Conservation (phyloP, 2,888 invertebrate genomes). For the Phlogophora meticulosa region DNA sequence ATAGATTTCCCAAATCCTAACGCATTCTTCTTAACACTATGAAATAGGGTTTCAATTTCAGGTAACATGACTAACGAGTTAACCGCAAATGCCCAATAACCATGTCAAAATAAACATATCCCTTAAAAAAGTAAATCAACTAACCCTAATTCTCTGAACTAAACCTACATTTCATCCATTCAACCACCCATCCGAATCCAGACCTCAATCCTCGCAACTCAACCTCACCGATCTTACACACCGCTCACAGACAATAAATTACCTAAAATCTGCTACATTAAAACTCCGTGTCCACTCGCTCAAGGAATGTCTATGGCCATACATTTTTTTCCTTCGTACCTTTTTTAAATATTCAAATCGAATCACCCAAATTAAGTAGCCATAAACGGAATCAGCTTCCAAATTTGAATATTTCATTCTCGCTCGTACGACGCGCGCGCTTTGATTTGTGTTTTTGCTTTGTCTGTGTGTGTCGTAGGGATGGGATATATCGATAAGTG, state of each 20-base stretch:
- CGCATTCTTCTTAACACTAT: not conserved
- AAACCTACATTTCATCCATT: conserved; percentile 46
- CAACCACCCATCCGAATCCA: conserved; percentile 57
- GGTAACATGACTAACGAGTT: conserved; percentile 30
- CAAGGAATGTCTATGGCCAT: conserved; percentile 85
- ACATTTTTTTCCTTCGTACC: conserved; percentile 80
- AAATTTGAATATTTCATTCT: conserved; percentile 91
- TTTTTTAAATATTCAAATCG: conserved; percentile 90
- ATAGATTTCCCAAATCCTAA: not conserved
- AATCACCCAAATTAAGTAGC: conserved; percentile 91
- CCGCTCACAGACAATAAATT: conserved; percentile 66
- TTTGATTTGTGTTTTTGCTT: conserved; percentile 83
- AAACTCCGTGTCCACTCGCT: conserved; percentile 68
- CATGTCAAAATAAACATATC: conserved; percentile 38
- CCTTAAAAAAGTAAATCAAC: conserved; percentile 22
- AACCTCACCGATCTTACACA: conserved; percentile 61
- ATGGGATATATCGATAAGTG: conserved; percentile 61
- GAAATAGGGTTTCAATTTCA: not conserved
- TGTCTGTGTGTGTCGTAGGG: conserved; percentile 76
- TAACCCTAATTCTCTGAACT: conserved; percentile 51
- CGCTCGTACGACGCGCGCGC: conserved; percentile 83
- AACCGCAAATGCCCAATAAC: conserved; percentile 29
- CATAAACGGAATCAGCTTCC: conserved; percentile 91
- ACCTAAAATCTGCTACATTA: conserved; percentile 69
- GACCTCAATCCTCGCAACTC: conserved; percentile 58